phyloP scores from a whole-genome alignment of 2,888 invertebrate species.

The Agrilus mali region DNA sequence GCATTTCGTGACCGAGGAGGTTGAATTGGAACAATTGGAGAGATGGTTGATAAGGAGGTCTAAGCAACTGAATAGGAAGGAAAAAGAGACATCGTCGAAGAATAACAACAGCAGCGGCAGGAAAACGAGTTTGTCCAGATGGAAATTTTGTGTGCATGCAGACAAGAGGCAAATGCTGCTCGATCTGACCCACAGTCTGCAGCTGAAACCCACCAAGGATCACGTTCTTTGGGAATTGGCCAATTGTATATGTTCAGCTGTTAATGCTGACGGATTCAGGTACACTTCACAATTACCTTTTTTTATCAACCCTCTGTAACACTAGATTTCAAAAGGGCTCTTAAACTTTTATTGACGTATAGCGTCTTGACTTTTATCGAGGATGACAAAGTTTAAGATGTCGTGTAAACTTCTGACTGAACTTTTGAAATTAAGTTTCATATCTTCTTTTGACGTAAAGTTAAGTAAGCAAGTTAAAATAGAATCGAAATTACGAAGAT shows the following conservation, averaged over 20 bases:
- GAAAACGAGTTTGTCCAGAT: slow-evolving; percentile 41
- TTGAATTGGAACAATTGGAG: slow-evolving; percentile 50
- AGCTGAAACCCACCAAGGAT: slow-evolving; percentile 47
- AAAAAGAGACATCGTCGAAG: slow-evolving; percentile 16
- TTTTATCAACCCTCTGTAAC: too few relatives aligned
- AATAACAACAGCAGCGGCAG: slow-evolving; percentile 21
- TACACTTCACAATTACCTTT: slow-evolving; percentile 13
- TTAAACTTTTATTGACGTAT: too few relatives aligned
- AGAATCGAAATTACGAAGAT: too few relatives aligned
- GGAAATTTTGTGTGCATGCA: slow-evolving; percentile 49
- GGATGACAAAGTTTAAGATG: too few relatives aligned
- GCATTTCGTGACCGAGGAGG: slow-evolving; percentile 46
- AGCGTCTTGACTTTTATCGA: too few relatives aligned
- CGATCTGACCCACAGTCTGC: slow-evolving; percentile 48
- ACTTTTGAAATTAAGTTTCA: too few relatives aligned
- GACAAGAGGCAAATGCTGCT: slow-evolving; percentile 51
- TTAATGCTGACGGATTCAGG: slow-evolving; percentile 52
- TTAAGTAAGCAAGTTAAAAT: too few relatives aligned
- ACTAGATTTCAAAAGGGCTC: too few relatives aligned
- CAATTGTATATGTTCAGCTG: slow-evolving; percentile 49
- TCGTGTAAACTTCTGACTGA: too few relatives aligned
- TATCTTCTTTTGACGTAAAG: too few relatives aligned
- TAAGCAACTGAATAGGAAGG: slow-evolving; percentile 36
- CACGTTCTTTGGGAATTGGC: slow-evolving; percentile 55
- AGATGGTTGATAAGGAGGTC: slow-evolving; percentile 49